Evolutionary conservation across 2,888 invertebrate genomes (phyloP), one percentile per base, ranked within the genome.

Genomic region (Acronicta psi): DNA sequence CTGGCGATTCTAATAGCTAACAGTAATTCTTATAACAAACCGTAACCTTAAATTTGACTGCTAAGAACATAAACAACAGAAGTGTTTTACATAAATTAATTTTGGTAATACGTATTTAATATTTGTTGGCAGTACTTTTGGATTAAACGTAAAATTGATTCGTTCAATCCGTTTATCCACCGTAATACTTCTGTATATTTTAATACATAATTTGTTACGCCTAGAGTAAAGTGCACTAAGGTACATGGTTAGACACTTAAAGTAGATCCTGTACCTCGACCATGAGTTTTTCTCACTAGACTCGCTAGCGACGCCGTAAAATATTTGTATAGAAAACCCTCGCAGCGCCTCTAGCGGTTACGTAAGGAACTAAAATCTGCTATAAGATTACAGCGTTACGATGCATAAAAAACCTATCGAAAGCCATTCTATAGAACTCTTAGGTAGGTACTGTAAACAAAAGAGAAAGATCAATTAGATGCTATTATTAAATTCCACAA

Each of bases 21-120:
- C 34, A n/a, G 34, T n/a, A n/a, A n/a, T 34, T 34, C 29, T n/a
- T 34, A 34, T 34, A n/a, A 34, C 34, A n/a, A n/a, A 34, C n/a
- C 1, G 34, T 34, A 11, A 29, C 29, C 11, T 29, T 11, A 29
- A 10, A 10, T 10, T 25, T 25, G 10, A 25, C 25, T 25, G 25
- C 29, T 29, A 11, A 29, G 10, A 25, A 7, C 11, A n/a, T n/a
- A n/a, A n/a, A n/a, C n/a, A n/a, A n/a, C n/a, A n/a, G n/a, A n/a
- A 0, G 7, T 34, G 34, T 34, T 29, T 29, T 29, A 34, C n/a
- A 34, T 34, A 34, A 13, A 34, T 34, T 34, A n/a, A 34, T 34
- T 34, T 34, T n/a, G n/a, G 8, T 34, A n/a, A 0, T 34, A 34
- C 34, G n/a, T 34, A 34, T 7, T 34, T 34, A 34, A 34, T 34